Evolutionary conservation across 2,888 invertebrate genomes (phyloP), one percentile per base, ranked within the genome.

Genomic region (Lasioglossum morio): DNA sequence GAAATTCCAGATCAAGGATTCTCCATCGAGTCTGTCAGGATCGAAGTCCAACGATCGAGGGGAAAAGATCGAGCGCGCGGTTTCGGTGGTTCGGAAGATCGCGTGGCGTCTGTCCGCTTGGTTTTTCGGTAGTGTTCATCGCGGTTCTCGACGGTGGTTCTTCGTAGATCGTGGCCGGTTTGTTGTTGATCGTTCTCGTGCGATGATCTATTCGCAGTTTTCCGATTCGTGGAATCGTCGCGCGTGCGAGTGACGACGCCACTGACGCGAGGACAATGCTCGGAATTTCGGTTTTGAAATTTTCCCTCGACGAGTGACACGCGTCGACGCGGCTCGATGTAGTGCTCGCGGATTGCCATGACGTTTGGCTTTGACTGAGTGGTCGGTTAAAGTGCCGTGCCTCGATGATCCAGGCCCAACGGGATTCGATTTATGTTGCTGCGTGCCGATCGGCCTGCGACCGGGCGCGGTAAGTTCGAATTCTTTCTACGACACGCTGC

Each of bases 241-340:
- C n/a, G 93, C 92, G 90, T 89, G 92, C 93, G 94, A 94, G 92
- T 91, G 91, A 93, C 92, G 92, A 69, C 69, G 69, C 66, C 92
- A 90, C 87, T 94, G 94, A 94, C 92, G 92, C 91, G 92, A 85
- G 92, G 92, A 94, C 95, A 94, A 94, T 95, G 91, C 92, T 88
- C 91, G 93, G 92, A 94, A 94, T 94, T 95, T 94, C 91, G 94
- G 93, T 94, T 94, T 94, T 93, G 94, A 94, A 94, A 34, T 66
- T 94, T 94, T 94, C 92, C 92, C 92, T 87, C 92, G 92, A 91
- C 90, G 70, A 70, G 91, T 94, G 92, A 93, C 93, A 92, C 89
- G 87, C 90, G 92, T 91, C 92, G 89, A 84, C 88, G 91, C 88
- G 87, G 85, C 53, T 53, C 91, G 91, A 92, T 93, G 92, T 93